A percentile compares a stretch with the other conserved stretches of the same genome.
These are phyloP conservation scores for Adelphocoris suturalis DNA, from an alignment of 2,888 invertebrate species.

Conservation along the genomic window DNA sequence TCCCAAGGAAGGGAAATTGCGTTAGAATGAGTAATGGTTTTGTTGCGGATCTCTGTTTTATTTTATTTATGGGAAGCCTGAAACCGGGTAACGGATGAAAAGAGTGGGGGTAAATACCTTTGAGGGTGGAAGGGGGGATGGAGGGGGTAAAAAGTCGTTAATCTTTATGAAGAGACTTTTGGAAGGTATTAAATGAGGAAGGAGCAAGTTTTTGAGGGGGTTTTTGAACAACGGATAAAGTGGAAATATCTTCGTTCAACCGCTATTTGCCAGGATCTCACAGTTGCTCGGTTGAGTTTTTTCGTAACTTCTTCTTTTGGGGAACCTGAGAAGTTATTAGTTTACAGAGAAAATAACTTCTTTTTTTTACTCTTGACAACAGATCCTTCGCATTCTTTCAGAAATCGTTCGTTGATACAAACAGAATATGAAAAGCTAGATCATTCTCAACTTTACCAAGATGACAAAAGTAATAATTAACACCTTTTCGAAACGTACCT, in stretches of 20 bases:
- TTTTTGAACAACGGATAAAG: slow-evolving; percentile 53
- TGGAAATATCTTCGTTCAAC: slow-evolving; percentile 38
- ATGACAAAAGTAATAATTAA: too few relatives aligned
- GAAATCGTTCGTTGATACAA: too few relatives aligned
- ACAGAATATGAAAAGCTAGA: too few relatives aligned
- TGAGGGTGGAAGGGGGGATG: background rate
- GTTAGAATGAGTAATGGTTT: slow-evolving; percentile 62
- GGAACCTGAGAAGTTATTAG: too few relatives aligned
- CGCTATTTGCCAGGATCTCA: background rate
- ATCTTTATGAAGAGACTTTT: slow-evolving; percentile 71
- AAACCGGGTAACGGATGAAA: slow-evolving; percentile 33
- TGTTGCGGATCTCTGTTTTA: slow-evolving; percentile 54
- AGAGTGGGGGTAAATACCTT: slow-evolving; percentile 21
- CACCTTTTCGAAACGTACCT: too few relatives aligned
- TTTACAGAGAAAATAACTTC: too few relatives aligned
- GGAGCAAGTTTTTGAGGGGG: slow-evolving; percentile 55
- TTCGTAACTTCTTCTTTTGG: background rate
- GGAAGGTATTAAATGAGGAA: slow-evolving; percentile 61
- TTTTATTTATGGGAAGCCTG: slow-evolving; percentile 57
- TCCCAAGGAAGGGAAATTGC: slow-evolving; percentile 78
- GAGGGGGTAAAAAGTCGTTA: slow-evolving; percentile 56
- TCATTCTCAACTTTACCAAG: too few relatives aligned
- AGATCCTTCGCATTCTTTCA: too few relatives aligned
- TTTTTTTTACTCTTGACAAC: too few relatives aligned
- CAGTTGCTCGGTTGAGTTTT: background rate